These are phyloP conservation scores for Corythaeola cristata DNA, from an alignment of 2,113 vertebrate species.

Conservation along the genomic window DNA sequence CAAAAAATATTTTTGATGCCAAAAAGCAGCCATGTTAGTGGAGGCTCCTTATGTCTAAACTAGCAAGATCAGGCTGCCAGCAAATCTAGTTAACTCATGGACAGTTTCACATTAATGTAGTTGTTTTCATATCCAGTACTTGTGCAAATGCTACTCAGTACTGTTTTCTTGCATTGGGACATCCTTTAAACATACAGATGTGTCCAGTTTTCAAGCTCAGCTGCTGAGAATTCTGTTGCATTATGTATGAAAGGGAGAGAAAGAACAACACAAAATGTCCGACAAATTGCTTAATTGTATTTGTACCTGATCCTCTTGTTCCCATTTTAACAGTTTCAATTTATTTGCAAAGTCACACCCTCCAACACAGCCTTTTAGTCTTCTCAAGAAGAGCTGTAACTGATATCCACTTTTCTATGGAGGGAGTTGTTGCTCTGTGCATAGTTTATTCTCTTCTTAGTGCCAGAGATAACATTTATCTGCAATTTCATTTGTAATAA, in stretches of 20 bases:
- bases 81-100: neutral
- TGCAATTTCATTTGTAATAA: slow-evolving; percentile 22
- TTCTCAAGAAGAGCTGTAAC: neutral
- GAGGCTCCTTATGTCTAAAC: neutral
- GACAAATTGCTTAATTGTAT: neutral
- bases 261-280: neutral
- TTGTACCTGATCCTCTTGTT: neutral
- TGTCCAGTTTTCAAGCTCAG: neutral
- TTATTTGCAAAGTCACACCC: neutral
- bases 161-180: neutral
- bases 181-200: neutral
- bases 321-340: neutral
- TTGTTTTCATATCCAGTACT: neutral
- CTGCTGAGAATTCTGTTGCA: neutral
- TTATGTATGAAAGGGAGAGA: neutral
- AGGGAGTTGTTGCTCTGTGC: neutral
- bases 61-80: neutral
- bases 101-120: neutral
- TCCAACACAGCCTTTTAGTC: neutral
- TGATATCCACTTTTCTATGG: neutral
- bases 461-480: slow-evolving; percentile 55
- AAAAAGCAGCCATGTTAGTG: neutral
- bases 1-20: neutral
- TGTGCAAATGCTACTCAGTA: neutral
- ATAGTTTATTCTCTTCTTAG: slow-evolving; percentile 14